A percentile compares a stretch with the other conserved stretches of the same genome.
These are phyloP conservation scores for Macrophya alboannulata DNA, from an alignment of 2,888 invertebrate genomes.

Conservation along the genomic window DNA sequence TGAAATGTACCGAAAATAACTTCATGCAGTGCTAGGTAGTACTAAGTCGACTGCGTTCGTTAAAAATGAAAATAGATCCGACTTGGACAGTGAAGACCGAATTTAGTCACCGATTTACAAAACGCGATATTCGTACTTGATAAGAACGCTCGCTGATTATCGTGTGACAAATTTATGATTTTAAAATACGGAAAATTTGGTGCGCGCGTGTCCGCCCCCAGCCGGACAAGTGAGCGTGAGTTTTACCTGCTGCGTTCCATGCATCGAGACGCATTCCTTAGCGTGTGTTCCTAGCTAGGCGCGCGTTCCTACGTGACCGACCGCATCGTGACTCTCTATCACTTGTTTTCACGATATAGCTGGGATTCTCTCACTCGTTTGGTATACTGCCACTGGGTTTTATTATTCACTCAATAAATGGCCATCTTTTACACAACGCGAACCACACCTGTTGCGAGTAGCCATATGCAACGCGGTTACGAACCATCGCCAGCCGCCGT, in stretches of 20 bases:
- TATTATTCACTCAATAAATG: conserved; percentile 30
- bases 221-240: conserved; percentile 38
- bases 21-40: neutral
- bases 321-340: conserved; percentile 37
- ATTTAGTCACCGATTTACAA: conserved; percentile 16
- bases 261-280: conserved; percentile 55
- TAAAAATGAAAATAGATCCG: conserved; percentile 43
- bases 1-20: conserved; percentile 47
- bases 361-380: neutral
- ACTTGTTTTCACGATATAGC: conserved; percentile 43
- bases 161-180: neutral
- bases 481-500: conserved; percentile 52
- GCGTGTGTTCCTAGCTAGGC: conserved; percentile 36
- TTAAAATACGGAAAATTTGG: neutral
- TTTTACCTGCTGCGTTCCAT: conserved; percentile 56
- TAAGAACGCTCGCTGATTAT: neutral
- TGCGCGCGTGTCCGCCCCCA: conserved; percentile 33
- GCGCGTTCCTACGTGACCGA: conserved; percentile 53
- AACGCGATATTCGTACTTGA: neutral
- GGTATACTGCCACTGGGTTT: conserved; percentile 2
- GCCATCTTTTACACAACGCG: conserved; percentile 21
- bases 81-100: neutral
- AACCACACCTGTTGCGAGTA: conserved; percentile 55
- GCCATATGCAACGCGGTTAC: conserved; percentile 57
- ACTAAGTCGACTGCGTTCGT: neutral